Base-by-base conservation (phyloP, 2,888 invertebrate species). In the Strigamia crassipes region DNA sequence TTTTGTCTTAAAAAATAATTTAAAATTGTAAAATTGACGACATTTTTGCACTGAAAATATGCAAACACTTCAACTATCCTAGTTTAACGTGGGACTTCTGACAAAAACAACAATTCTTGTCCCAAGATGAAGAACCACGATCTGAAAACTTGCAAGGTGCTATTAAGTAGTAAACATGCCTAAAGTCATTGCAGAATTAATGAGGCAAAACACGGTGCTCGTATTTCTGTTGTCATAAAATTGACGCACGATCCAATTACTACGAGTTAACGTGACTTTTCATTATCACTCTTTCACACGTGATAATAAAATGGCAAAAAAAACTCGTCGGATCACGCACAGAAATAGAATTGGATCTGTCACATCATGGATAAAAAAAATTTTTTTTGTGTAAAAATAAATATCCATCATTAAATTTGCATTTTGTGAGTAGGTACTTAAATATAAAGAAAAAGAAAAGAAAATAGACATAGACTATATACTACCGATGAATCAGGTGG, bases 401-500 rank as follows among this genome's bases (percentile, higher is more conserved):
- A 77, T 21, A 77, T 10, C n/a, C 13, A 23, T 15, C 18, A 41
- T 78, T 78, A 78, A 78, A 15, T 41, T 13, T 78, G 78, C 78
- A 18, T 8, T 78, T 38, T 15, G 78, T 78, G 42, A 78, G 41
- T n/a, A 77, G 9, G 23, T 34, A 34, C n/a, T 15, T 23, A 31
- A 77, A 38, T 23, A 77, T 1, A 77, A 21, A 78, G n/a, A 78
- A n/a, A 38, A 12, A 42, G 34, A 78, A 38, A 31, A 34, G 82
- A 78, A 81, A 83, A 84, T 84, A 84, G 82, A 83, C 78, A 84
- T 83, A 79, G 83, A 84, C 84, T 81, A 83, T 83, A 84, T 85
- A 86, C 86, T 86, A 86, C 86, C 86, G 85, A 85, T 84, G 84
- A 84, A 83, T 85, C 84, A 81, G 80, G 81, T 77, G 83, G 83